Evolutionary conservation across 2,113 vertebrate genomes (phyloP).

Genomic region (Solenodon paradoxus): DNA sequence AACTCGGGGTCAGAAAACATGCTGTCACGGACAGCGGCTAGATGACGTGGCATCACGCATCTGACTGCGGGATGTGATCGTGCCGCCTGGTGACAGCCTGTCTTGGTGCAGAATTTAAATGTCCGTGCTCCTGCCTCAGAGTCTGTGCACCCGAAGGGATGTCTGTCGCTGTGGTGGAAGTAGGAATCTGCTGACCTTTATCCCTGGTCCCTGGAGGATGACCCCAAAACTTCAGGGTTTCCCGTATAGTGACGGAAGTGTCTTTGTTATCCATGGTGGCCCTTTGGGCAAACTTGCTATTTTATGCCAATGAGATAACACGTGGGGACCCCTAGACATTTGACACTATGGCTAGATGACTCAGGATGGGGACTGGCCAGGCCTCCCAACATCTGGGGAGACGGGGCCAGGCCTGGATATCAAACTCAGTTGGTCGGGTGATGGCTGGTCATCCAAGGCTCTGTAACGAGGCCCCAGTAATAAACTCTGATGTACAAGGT

Average conservation of each 20-base stretch:
- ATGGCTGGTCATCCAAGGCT: neutral
- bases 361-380: neutral
- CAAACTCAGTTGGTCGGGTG: neutral
- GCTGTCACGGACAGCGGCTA: neutral
- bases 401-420: neutral
- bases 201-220: too few relatives aligned
- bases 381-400: neutral
- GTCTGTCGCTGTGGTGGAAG: neutral
- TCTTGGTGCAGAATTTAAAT: neutral
- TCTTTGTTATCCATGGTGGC: neutral
- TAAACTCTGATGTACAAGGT: neutral
- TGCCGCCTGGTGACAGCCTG: neutral
- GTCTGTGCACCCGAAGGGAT: neutral
- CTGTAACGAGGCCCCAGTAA: neutral
- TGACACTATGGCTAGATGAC: neutral
- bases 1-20: too few relatives aligned
- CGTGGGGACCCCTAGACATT: neutral
- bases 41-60: neutral
- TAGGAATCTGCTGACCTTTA: neutral
- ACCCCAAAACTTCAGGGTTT: neutral
- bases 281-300: neutral
- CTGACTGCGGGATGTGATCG: fast-evolving
- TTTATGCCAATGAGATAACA: neutral
- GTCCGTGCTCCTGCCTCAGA: fast-evolving
- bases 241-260: neutral